Evolutionary conservation across 2,113 vertebrate species (phyloP), one percentile per base, ranked within the genome.

Genomic region (Sminthopsis crassicaudata): DNA sequence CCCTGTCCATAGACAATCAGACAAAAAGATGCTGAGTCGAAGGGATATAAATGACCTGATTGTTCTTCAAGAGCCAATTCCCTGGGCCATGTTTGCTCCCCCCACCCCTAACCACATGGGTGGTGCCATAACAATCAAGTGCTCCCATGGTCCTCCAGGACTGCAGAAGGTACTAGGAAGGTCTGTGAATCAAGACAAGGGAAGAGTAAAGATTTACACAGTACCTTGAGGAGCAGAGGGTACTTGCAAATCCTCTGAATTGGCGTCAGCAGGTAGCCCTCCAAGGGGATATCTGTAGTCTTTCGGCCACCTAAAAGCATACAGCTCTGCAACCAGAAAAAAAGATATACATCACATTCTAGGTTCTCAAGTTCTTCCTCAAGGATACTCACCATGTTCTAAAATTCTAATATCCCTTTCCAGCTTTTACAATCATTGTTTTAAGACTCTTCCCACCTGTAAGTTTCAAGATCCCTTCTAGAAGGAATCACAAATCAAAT

Each of bases 181-280:
- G 46, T 91, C 54, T 9, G 26, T 46, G 88, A 27, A 48, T 11
- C 24, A 90, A 26, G 60, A 67, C 12, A 14, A 0, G 0, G 50
- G 11, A 48, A 50, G 7, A 91, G 76, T 30, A 50, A 92, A 2
- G 2, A 25, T 1, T 51, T 46, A 0, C 2, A 1, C 11, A 84
- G 98, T 99, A 99, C 99, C 99, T 99, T 99, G 46, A 99, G 99
- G 53, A 99, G 99, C 89, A 99, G 99, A 1, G 99, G 99, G 53
- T 99, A 99, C 98, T 99, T 99, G 99, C 99, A 99, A 98, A 99
- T 99, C 98, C 99, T 99, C 99, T 99, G 99, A 96, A 99, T 99
- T 25, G 99, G 99, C 55, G 98, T 99, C 90, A 99, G 99, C 92
- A 99, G 99, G 98, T 99, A 99, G 92, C 99, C 99, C 94, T 99